A percentile compares a stretch with the other conserved stretches of the same genome.
Evolutionary conservation across 2,888 invertebrate genomes (phyloP).

Genomic region (Cheilosia soror): DNA sequence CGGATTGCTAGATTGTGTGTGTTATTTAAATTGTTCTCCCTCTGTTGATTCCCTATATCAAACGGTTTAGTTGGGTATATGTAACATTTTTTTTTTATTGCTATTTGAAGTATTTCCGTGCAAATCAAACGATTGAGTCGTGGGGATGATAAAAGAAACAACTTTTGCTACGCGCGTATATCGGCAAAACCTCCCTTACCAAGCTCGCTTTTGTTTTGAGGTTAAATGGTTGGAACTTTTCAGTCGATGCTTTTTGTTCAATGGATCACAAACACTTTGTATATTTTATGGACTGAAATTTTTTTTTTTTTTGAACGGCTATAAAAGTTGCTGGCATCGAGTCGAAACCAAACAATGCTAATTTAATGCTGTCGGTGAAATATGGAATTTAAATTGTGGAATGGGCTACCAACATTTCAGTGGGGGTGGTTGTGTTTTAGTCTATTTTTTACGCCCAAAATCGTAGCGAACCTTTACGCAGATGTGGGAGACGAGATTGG

Average conservation of each 20-base stretch:
- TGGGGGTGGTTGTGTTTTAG: too few species aligned
- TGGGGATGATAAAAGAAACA: background rate
- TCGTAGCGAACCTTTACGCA: too few species aligned
- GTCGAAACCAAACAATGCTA: slow-evolving; percentile 7
- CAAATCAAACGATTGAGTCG: slow-evolving; percentile 47
- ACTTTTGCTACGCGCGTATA: background rate
- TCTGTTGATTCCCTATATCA: slow-evolving; percentile 3
- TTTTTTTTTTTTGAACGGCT: slow-evolving; percentile 26
- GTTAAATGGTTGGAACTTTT: slow-evolving; percentile 73
- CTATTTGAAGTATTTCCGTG: slow-evolving; percentile 35
- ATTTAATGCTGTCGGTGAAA: background rate
- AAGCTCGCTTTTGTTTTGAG: slow-evolving; percentile 64
- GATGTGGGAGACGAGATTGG: too few species aligned
- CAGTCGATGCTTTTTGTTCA: slow-evolving; percentile 65
- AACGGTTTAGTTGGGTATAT: slow-evolving; percentile 36
- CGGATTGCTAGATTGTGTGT: slow-evolving; percentile 67
- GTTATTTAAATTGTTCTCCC: slow-evolving; percentile 65
- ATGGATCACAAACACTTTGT: slow-evolving; percentile 73
- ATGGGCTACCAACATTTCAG: too few species aligned
- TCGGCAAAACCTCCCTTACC: background rate
- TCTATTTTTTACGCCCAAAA: too few species aligned
- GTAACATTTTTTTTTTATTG: slow-evolving; percentile 57
- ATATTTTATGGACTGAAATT: slow-evolving; percentile 62
- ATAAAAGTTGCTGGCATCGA: slow-evolving; percentile 41
- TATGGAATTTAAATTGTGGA: background rate